Evolutionary conservation across 2,797 vertebrate species (phyloP), one percentile per base, ranked within the genome.

Genomic region (Triplophysa bombifrons): DNA sequence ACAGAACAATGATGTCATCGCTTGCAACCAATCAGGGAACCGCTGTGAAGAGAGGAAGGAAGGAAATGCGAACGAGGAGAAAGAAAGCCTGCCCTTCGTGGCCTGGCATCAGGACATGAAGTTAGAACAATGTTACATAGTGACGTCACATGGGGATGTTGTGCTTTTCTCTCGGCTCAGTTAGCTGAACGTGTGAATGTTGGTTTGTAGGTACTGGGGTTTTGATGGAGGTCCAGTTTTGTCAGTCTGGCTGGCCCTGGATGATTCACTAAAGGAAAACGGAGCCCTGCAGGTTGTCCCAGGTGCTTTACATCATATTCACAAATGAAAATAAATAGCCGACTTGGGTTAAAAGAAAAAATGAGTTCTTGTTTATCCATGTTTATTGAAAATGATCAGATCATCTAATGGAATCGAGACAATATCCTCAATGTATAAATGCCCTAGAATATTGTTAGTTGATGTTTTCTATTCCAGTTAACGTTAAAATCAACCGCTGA

Each of bases 21-120:
- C 25, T 38, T 41, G 64, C 67, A 53, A 60, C 25, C 63, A 82
- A 4, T 8, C 10, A 4, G 58, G 46, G 12, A 13, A 50, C 10
- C 48, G 22, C 58, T 2, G 71, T 16, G 72, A 73, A 2, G 79
- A 69, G 20, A 11, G 60, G 30, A 34, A 5, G 2, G 80, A 71
- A n/a, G 8, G 61, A 9, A 65, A 27, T 4, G 19, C 0, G 0
- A 38, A 8, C 2, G 70, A 38, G 10, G 72, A 79, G 34, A 63
- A 1, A 12, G 72, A 88, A 11, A 76, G 1, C 9, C 87, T 92
- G 17, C 92, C 93, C 0, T 94, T 91, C 8, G 94, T 95, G 64
- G 94, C 94, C 81, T 95, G 94, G 94, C 94, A 95, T 84, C 94
- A 95, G 87, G 94, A 95, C 56, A 94, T 94, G 89, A 95, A 90